These are phyloP conservation scores for Oncopodura yosiiana DNA, from an alignment of 1,140 invertebrate species.

Conservation along the genomic window DNA sequence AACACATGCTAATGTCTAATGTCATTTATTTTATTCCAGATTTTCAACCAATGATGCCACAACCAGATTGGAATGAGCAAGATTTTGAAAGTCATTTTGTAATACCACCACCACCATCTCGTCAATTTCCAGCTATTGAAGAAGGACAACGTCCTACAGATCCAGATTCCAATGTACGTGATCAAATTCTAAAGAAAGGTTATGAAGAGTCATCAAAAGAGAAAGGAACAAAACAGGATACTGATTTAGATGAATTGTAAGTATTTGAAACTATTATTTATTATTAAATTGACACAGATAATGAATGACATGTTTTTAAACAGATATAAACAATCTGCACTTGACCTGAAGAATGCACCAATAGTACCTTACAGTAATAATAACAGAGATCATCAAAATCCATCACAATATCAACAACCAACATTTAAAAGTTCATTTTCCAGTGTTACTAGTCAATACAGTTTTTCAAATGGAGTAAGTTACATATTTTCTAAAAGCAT, in stretches of 20 bases:
- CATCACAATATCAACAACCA: no score
- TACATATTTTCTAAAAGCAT: no score
- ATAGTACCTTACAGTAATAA: no score
- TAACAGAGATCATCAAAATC: no score
- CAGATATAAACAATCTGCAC: no score
- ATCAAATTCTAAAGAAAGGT: constrained; percentile 1
- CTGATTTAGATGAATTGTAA: constrained; percentile 8
- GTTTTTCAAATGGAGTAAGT: no score
- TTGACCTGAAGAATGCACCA: no score
- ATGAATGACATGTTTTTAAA: no score
- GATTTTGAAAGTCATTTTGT: not conserved
- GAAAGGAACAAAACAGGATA: not conserved
- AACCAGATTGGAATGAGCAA: not conserved
- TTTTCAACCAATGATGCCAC: not conserved
- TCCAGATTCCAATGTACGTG: not conserved
- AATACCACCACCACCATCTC: not conserved
- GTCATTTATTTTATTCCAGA: not conserved
- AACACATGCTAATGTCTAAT: not conserved
- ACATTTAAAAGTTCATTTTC: no score
- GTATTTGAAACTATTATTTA: not conserved
- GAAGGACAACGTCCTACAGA: not conserved
- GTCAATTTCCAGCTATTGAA: not conserved
- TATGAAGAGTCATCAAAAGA: not conserved
- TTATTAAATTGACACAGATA: no score
- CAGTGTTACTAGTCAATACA: no score